Evolutionary conservation across 2,888 invertebrate genomes (phyloP), one percentile per base, ranked within the genome.

Genomic region (Tinea pellionella): DNA sequence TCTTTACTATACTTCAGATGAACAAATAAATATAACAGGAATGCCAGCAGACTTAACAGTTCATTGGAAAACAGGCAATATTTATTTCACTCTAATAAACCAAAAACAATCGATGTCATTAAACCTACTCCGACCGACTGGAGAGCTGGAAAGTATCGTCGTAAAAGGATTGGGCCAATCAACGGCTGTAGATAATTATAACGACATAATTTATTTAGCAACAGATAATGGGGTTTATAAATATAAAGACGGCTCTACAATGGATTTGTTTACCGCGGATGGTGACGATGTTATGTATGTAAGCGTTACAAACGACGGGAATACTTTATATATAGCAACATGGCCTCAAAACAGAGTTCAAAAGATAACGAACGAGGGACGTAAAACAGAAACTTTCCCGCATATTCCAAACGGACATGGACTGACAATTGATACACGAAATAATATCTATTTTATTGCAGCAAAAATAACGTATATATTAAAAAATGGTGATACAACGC

Each of bases 141-240:
- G 79, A 0, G 79, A 81, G 60, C 59, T 72, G 0, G 77, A 80
- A 13, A 67, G 71, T 0, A 78, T 87, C 2, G 80, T 80, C 77
- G 78, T 82, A 0, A 73, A 78, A 0, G 84, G 81, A 0, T 64
- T 84, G 8, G 87, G 86, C 47, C 87, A 87, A 59, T 85, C 86
- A 11, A 79, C 79, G 1, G 73, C 79, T 1, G 77, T 87, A 18
- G 86, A 87, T 77, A 86, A 87, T 77, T 74, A 80, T 13, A 85
- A 86, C 63, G 81, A 86, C 69, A 76, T 83, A 3, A 72, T 85
- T 1, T 87, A 84, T 64, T 68, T 87, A 47, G 86, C 83, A 0
- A 84, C 86, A 61, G 86, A 87, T 77, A 85, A 83, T 64, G 87
- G 87, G 0, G 78, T 86, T 0, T 86, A 84, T 58, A 86, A 78